These are phyloP conservation scores for Phania funesta DNA, from an alignment of 2,888 invertebrate species.

Conservation along the genomic window DNA sequence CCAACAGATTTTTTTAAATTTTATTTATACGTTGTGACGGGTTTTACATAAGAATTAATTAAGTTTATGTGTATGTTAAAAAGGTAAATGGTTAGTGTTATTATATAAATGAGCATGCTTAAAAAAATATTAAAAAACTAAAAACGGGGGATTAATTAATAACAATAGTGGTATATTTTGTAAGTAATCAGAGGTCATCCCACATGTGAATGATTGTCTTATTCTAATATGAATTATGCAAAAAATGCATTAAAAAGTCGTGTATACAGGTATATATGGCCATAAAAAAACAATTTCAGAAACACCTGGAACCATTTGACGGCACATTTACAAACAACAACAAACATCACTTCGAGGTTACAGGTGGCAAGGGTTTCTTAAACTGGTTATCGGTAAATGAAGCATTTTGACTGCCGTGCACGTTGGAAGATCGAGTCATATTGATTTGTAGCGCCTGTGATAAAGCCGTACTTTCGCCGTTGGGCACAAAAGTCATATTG, in stretches of 20 bases:
- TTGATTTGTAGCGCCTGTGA: conserved; percentile 60
- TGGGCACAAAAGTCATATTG: conserved; percentile 69
- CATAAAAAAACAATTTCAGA: neutral
- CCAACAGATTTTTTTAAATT: neutral
- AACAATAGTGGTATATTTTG: neutral
- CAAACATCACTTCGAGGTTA: conserved; percentile 49
- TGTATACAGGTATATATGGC: conserved; percentile 18
- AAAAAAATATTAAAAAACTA: neutral
- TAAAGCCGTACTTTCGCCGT: conserved; percentile 68
- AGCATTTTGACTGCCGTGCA: neutral
- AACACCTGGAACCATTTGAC: conserved; percentile 8
- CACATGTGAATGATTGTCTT: conserved; percentile 4
- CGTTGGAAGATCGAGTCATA: conserved; percentile 21
- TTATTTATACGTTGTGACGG: neutral
- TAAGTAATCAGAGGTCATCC: conserved; percentile 14
- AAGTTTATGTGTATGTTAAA: neutral
- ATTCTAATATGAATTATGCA: conserved; percentile 1
- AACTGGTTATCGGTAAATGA: conserved; percentile 55
- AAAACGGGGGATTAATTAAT: neutral
- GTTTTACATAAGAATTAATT: neutral
- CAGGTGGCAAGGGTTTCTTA: conserved; percentile 71
- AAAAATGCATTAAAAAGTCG: neutral
- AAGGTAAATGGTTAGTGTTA: neutral
- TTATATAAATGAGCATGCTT: neutral
- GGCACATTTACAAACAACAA: conserved; percentile 26